Conservation (phyloP, 2,888 invertebrate species). For the Lasioglossum oenotherae region DNA sequence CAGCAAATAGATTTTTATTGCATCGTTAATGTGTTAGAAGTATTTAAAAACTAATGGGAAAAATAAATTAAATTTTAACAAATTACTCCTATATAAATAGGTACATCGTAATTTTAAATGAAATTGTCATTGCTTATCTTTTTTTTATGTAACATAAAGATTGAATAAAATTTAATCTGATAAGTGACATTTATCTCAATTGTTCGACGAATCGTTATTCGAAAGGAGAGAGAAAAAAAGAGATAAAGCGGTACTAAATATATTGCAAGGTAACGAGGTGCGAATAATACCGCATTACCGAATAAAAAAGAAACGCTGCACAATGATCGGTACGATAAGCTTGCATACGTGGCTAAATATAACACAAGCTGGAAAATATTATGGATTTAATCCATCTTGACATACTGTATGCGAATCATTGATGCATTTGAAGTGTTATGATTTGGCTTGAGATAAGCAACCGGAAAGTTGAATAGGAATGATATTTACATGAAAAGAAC, state of each 20-base stretch:
- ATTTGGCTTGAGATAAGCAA: slow-evolving; percentile 54
- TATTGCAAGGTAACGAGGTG: not conserved
- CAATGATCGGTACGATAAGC: not conserved
- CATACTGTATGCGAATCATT: slow-evolving; percentile 40
- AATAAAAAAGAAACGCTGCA: slow-evolving; percentile 16
- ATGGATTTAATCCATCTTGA: slow-evolving; percentile 1
- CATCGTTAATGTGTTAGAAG: not conserved
- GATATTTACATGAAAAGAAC: slow-evolving; percentile 28
- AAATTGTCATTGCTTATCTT: not conserved
- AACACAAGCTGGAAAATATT: not conserved
- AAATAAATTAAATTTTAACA: not conserved
- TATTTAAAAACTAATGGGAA: not conserved
- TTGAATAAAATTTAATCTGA: not conserved
- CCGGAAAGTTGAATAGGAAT: slow-evolving; percentile 44
- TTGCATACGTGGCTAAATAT: not conserved
- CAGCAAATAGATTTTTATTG: not conserved
- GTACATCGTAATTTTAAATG: not conserved
- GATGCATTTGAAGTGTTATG: slow-evolving; percentile 59
- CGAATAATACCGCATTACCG: not conserved
- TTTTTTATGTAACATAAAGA: not conserved
- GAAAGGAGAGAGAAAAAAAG: not conserved
- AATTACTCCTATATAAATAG: not conserved
- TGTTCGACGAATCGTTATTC: not conserved
- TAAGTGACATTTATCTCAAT: not conserved
- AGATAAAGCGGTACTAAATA: slow-evolving; percentile 6